These are phyloP conservation scores for Trileptium ribeirensis DNA, from an alignment of 2,888 invertebrate species.

Conservation along the genomic window DNA sequence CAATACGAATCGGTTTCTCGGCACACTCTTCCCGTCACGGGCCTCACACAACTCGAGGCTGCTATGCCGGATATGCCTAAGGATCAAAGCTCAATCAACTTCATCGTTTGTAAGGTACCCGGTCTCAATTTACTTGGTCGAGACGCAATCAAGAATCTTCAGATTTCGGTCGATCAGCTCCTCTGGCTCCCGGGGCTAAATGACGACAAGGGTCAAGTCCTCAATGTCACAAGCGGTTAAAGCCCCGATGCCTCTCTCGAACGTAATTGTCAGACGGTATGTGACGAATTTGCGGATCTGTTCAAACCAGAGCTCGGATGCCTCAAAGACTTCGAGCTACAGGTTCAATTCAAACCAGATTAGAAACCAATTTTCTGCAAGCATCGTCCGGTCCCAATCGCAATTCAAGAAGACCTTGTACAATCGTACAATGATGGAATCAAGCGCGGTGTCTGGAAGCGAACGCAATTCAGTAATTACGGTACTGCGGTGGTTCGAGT, in stretches of 20 bases:
- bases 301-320: neutral
- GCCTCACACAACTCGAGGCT: no score
- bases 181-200: no score
- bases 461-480: neutral
- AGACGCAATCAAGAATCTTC: neutral
- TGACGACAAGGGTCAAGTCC: no score
- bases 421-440: neutral
- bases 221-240: no score
- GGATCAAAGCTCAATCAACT: neutral
- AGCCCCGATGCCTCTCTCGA: no score
- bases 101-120: neutral
- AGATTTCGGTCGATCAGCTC: neutral
- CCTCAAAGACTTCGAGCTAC: neutral
- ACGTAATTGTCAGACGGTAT: neutral
- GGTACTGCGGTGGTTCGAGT: neutral
- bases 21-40: no score
- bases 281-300: neutral
- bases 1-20: no score
- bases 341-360: neutral
- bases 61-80: no score
- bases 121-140: neutral
- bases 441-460: neutral
- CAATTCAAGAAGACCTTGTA: neutral
- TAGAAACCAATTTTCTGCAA: neutral
- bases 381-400: neutral